Evolutionary conservation across 2,797 vertebrate species (phyloP), one percentile per base, ranked within the genome.

Genomic region (Sebastes dallii): DNA sequence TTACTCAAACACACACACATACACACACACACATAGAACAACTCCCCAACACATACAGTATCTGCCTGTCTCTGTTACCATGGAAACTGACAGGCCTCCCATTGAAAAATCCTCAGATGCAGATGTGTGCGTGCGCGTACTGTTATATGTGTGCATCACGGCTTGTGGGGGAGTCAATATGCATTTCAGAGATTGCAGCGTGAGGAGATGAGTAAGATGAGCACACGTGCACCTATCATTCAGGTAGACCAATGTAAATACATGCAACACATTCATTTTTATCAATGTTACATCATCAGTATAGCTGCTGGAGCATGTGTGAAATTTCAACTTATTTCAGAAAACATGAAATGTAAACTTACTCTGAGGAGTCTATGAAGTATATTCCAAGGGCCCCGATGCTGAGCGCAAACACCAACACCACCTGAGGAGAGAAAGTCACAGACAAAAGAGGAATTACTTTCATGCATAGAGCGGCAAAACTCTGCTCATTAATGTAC

Each of bases 331-430:
- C 30, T 50, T 20, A 58, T 72, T 66, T 66, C 32, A 80, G 11
- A 71, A 69, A 22, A 74, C 22, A 64, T 70, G 50, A 80, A 66
- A 61, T 13, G 39, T 16, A 94, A 97, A 99, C 99, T 99, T 95
- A 99, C 99, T 99, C 98, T 91, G 99, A 99, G 30, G 99, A 99
- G 95, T 99, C 99, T 96, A 99, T 99, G 95, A 99, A 99, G 97
- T 99, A 99, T 96, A 99, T 99, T 94, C 99, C 98, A 92, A 99
- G 97, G 94, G 99, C 99, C 95, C 99, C 99, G 72, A 99, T 99
- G 96, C 98, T 99, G 96, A 99, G 98, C 81, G 98, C 98, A 96
- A 99, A 99, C 92, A 99, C 99, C 87, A 99, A 96, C 93, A 99
- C 99, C 91, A 99, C 99, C 99, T 99, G 94, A n/a, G 93, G 95